Evolutionary conservation across 2,888 invertebrate genomes (phyloP).

Genomic region (Cheilosia vulpina): DNA sequence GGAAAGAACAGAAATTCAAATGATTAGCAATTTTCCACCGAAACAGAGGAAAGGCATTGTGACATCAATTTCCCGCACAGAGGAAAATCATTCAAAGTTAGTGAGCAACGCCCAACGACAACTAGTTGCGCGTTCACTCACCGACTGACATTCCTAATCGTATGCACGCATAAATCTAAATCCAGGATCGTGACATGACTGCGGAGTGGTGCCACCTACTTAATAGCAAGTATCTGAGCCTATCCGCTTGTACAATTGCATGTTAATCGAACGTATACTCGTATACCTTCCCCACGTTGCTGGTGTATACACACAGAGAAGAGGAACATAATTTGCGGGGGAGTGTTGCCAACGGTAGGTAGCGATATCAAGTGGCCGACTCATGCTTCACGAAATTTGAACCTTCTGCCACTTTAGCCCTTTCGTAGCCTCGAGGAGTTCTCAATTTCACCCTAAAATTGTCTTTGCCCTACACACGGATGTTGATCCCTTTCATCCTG

Average conservation of each 20-base stretch:
- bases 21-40: not conserved
- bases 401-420: slow-evolving; percentile 23
- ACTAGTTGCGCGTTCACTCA: slow-evolving; percentile 54
- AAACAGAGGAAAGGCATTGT: slow-evolving; percentile 9
- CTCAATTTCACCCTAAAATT: slow-evolving; percentile 69
- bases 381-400: slow-evolving; percentile 48
- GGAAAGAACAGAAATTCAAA: slow-evolving; percentile 30
- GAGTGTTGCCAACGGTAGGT: slow-evolving; percentile 44
- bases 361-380: slow-evolving; percentile 53
- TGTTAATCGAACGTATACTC: slow-evolving; percentile 49
- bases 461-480: slow-evolving; percentile 31
- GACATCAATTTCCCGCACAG: slow-evolving; percentile 36
- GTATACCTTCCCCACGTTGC: not conserved
- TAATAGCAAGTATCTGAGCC: slow-evolving; percentile 10
- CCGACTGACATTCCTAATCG: slow-evolving; percentile 43
- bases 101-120: slow-evolving; percentile 37
- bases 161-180: slow-evolving; percentile 68
- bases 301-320: not conserved
- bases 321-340: not conserved
- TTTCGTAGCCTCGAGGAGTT: slow-evolving; percentile 53
- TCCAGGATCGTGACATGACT: slow-evolving; percentile 59
- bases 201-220: slow-evolving; percentile 19
- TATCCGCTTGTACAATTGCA: slow-evolving; percentile 42
- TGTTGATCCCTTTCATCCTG: slow-evolving; percentile 55
- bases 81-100: slow-evolving; percentile 17